phyloP scores from a whole-genome alignment of 37 sponge, comb jelly and placozoan genomes.

The Lycopodina hypogea region DNA sequence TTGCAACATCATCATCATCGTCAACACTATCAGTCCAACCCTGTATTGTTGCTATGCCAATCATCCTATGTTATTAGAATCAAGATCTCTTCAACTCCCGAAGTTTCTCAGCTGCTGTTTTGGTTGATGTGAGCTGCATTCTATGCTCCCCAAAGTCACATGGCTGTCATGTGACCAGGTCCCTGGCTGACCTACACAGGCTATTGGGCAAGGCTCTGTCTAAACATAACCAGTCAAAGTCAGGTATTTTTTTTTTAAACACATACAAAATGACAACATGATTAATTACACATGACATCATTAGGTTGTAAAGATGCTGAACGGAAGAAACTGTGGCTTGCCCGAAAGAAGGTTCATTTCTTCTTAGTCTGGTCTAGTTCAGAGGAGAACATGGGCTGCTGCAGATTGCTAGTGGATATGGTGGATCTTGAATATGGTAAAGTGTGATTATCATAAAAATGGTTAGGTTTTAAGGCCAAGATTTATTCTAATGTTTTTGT shows the following conservation, averaged over 20 bases:
- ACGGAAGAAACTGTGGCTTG: conserved; percentile 26
- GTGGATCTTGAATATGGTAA: conserved; percentile 39
- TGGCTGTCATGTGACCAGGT: conserved; percentile 30
- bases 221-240: neutral
- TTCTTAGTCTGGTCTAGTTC: conserved; percentile 26
- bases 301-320: neutral
- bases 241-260: neutral
- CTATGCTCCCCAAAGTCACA: conserved; percentile 15
- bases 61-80: conserved; percentile 8
- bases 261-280: neutral
- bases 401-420: neutral
- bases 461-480: no score
- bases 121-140: conserved; percentile 37
- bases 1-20: conserved; percentile 27
- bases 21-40: conserved; percentile 43
- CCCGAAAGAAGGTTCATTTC: conserved; percentile 50
- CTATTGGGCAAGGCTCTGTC: conserved; percentile 1
- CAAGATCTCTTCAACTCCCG: conserved; percentile 27
- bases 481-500: neutral
- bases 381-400: neutral
- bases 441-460: neutral
- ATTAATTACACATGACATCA: neutral
- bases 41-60: neutral
- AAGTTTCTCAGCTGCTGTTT: conserved; percentile 14
- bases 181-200: conserved; percentile 47